Evolutionary conservation across 2,113 vertebrate species (phyloP).

Genomic region (Urocynchramus pylzowi): DNA sequence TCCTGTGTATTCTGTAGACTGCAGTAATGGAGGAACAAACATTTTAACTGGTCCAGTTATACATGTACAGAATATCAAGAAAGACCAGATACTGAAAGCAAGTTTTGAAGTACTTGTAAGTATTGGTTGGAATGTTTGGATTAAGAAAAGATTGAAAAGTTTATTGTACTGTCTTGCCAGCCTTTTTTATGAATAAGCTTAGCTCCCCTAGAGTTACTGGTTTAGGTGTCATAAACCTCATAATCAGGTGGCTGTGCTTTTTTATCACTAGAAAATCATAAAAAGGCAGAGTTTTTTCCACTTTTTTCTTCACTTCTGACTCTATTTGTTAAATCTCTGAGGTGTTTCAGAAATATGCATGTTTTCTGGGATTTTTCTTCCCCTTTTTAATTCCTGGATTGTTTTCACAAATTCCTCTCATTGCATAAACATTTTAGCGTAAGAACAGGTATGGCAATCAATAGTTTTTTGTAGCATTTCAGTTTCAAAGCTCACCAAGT

Average conservation of each 20-base stretch:
- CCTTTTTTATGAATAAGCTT: not conserved
- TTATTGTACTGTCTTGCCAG: not conserved
- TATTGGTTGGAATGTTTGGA: not conserved
- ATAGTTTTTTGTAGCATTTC: not conserved
- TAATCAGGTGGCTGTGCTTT: not conserved
- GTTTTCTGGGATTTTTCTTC: not conserved
- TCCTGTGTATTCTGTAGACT: slow-evolving; percentile 77
- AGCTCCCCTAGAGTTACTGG: not conserved
- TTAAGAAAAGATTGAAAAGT: not conserved
- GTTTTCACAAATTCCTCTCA: not conserved
- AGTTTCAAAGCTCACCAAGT: not conserved
- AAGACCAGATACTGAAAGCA: slow-evolving; percentile 77
- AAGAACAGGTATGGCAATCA: not conserved
- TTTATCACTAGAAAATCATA: not conserved
- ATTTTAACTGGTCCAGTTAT: slow-evolving; percentile 79
- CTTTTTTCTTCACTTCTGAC: not conserved
- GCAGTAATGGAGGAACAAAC: slow-evolving; percentile 83
- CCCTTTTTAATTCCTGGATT: not conserved
- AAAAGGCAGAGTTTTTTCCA: not conserved
- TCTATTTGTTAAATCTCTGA: not conserved
- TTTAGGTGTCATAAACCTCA: not conserved
- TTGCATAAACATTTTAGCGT: not conserved
- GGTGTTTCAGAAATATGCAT: not conserved
- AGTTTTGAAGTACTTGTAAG: slow-evolving; percentile 86
- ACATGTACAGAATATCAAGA: slow-evolving; percentile 79